Percentiles rank a stretch among this genome's conserved stretches.
These are phyloP conservation scores for Galbula dea DNA, from an alignment of 2,113 vertebrate genomes.

Conservation along the genomic window DNA sequence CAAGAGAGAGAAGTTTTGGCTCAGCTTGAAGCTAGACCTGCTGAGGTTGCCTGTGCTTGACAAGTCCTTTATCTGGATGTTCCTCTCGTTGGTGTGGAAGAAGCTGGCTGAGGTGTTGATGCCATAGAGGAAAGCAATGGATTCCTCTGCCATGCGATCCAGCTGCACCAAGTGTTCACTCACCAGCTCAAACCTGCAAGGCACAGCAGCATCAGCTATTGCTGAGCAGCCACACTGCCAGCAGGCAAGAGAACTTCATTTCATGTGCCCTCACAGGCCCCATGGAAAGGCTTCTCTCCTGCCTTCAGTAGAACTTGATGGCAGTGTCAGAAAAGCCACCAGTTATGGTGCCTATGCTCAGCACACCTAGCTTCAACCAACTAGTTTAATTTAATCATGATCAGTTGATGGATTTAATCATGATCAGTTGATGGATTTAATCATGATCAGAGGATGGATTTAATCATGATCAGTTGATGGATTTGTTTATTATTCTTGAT, in stretches of 20 bases:
- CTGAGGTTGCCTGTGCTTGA: background rate
- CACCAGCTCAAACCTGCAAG: constrained; percentile 38
- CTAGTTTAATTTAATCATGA: too few species aligned
- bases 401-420: too few species aligned
- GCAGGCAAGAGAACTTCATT: background rate
- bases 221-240: rapidly evolving
- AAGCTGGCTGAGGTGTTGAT: background rate
- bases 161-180: constrained; percentile 31
- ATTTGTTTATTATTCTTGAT: too few species aligned
- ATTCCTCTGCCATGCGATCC: constrained; percentile 63
- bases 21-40: constrained; percentile 9
- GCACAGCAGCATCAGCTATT: rapidly evolving
- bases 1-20: constrained; percentile 19
- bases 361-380: too few species aligned
- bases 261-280: background rate
- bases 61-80: background rate
- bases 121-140: constrained; percentile 11
- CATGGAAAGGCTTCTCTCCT: background rate
- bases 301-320: background rate
- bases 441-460: too few species aligned
- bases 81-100: background rate
- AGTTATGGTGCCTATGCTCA: background rate
- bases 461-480: too few species aligned
- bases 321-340: background rate
- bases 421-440: too few species aligned